A percentile compares a stretch with the other conserved stretches of the same genome.
Conservation (phyloP, 2,797 vertebrate genomes). For the Anguilla megastoma region DNA sequence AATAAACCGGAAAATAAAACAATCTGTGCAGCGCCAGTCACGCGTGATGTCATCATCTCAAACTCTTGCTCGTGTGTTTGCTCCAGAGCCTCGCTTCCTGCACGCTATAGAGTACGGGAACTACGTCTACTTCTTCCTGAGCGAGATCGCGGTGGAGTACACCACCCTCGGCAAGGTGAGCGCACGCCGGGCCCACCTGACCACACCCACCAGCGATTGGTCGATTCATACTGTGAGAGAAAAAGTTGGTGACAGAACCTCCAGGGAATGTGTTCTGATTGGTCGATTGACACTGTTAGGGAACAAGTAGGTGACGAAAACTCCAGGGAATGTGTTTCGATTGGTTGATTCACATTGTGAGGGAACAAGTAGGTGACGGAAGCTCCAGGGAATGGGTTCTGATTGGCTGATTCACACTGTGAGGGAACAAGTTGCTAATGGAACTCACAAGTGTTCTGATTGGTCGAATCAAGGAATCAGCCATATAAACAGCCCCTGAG, state of each 20-base stretch:
- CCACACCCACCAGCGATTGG: not conserved
- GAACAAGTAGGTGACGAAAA: not conserved
- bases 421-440: no score
- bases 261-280: not conserved
- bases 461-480: no score
- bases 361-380: not conserved
- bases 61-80: conserved; percentile 25
- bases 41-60: not conserved
- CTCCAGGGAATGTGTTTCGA: not conserved
- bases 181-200: not conserved
- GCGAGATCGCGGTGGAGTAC: conserved; percentile 93
- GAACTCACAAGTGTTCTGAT: no score
- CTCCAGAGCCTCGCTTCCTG: conserved; percentile 92
- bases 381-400: not conserved
- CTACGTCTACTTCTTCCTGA: conserved; percentile 95
- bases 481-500: no score
- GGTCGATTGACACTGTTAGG: not conserved
- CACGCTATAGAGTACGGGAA: conserved; percentile 94
- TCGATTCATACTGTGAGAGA: not conserved
- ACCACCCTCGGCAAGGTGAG: conserved; percentile 89
- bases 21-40: not conserved
- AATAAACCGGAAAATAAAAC: not conserved
- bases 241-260: not conserved
- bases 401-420: not conserved
- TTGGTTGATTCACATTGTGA: not conserved